Conservation (phyloP, 2,888 invertebrate genomes). For the Microplitis manilae region DNA sequence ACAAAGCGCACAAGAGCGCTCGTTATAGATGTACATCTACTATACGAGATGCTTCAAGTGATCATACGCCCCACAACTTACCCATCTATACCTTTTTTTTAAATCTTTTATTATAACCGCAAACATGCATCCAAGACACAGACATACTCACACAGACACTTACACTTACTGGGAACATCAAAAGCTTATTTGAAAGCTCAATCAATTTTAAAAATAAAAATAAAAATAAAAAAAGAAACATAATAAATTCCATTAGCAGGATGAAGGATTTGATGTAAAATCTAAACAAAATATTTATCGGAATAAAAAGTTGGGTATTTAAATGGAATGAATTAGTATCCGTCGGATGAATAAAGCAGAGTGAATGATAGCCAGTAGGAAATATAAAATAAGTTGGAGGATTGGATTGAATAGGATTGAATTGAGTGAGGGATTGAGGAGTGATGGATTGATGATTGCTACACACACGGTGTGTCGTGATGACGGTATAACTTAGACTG, state of each 20-base stretch:
- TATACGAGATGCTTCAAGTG: constrained; percentile 19
- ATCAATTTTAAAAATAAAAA: not conserved
- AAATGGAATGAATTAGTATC: constrained; percentile 7
- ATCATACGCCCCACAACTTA: constrained; percentile 25
- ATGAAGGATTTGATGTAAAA: not conserved
- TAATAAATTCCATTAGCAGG: not conserved
- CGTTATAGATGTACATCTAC: constrained; percentile 38
- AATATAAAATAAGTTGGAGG: not conserved
- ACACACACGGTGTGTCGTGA: not conserved
- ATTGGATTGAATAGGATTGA: not conserved
- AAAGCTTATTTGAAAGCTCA: not conserved
- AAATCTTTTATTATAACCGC: constrained; percentile 2
- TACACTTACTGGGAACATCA: not conserved
- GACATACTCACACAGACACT: not conserved
- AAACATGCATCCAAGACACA: too few relatives aligned
- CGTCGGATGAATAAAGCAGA: not conserved
- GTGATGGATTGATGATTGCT: constrained; percentile 10
- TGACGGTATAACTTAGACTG: not conserved
- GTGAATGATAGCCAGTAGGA: not conserved
- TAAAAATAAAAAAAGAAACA: not conserved
- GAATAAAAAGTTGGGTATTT: not conserved
- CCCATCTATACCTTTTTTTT: not conserved
- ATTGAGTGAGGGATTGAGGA: constrained; percentile 10
- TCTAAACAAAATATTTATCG: not conserved
- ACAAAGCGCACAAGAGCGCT: constrained; percentile 33